A percentile compares a stretch with the other conserved stretches of the same genome.
These are phyloP conservation scores for Scolopax bukidnonensis DNA, from an alignment of 2,797 vertebrate species.

Conservation along the genomic window DNA sequence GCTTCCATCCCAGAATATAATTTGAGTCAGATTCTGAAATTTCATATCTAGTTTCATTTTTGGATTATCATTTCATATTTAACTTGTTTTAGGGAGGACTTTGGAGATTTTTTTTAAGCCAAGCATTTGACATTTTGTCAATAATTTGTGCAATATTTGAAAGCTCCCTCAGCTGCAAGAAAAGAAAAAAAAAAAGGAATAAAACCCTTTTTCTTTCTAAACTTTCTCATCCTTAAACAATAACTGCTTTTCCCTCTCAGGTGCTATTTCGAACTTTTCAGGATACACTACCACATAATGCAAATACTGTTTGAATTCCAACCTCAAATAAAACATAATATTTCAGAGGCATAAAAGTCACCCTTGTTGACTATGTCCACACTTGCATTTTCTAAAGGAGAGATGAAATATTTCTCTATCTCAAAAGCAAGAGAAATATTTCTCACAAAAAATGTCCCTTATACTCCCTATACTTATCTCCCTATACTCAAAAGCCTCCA, in stretches of 20 bases:
- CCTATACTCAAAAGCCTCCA: not conserved
- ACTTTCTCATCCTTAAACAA: not conserved
- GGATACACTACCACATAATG: not conserved
- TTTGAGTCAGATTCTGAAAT: not conserved
- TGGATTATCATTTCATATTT: not conserved
- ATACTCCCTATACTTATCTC: not conserved
- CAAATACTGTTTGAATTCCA: constrained; percentile 59
- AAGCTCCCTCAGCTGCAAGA: not conserved
- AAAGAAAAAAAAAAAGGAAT: not conserved
- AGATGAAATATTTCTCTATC: not conserved
- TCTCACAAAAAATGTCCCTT: not conserved
- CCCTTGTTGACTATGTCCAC: not conserved
- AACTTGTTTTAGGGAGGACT: not conserved
- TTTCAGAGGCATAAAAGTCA: constrained; percentile 26
- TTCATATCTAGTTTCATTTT: not conserved
- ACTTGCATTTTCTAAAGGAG: constrained; percentile 23
- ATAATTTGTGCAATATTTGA: not conserved
- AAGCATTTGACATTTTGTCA: not conserved
- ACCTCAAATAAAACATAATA: constrained; percentile 2
- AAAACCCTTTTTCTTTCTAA: not conserved
- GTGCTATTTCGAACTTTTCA: constrained; percentile 18
- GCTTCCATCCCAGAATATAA: not conserved
- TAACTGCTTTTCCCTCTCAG: not conserved
- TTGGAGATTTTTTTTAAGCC: not conserved
- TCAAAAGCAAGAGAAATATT: not conserved